Percentiles rank a stretch among this genome's conserved stretches.
Evolutionary conservation across 2,888 invertebrate genomes (phyloP).

Genomic region (Onthophagus sagittarius): DNA sequence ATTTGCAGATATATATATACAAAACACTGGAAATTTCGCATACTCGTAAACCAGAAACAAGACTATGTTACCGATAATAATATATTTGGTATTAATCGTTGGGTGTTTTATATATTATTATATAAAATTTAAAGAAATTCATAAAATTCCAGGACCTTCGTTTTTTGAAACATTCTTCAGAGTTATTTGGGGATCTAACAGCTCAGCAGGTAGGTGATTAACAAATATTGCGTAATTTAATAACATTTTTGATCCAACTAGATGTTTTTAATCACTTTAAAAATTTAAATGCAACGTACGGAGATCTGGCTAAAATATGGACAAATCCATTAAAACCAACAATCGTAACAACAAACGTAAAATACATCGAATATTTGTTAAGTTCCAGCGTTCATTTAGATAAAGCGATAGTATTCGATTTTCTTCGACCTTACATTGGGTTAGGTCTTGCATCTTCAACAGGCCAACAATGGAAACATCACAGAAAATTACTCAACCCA

Average conservation of each 20-base stretch:
- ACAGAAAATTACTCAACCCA: background rate
- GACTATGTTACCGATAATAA: background rate
- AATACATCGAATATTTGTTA: constrained; percentile 7
- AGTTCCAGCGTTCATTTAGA: constrained; percentile 9
- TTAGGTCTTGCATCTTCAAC: constrained; percentile 1
- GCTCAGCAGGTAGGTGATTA: background rate
- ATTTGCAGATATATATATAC: too few species aligned
- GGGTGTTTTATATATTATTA: background rate
- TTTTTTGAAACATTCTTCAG: background rate
- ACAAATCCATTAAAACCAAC: constrained; percentile 13
- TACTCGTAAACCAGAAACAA: too few species aligned
- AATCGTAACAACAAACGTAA: background rate
- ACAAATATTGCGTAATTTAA: background rate
- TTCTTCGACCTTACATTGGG: constrained; percentile 1
- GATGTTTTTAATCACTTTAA: background rate
- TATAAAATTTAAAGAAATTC: constrained; percentile 10
- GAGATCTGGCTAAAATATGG: constrained; percentile 13
- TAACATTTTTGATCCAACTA: background rate
- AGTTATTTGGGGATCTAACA: background rate
- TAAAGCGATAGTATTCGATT: constrained; percentile 4
- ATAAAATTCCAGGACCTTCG: constrained; percentile 12
- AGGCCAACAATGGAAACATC: constrained; percentile 5
- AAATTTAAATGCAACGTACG: constrained; percentile 6
- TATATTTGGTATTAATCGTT: background rate
- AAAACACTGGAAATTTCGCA: too few species aligned